Percentiles rank a stretch among this genome's conserved stretches.
Evolutionary conservation across 1,140 invertebrate genomes (phyloP).

Genomic region (Octopus bimaculoides): DNA sequence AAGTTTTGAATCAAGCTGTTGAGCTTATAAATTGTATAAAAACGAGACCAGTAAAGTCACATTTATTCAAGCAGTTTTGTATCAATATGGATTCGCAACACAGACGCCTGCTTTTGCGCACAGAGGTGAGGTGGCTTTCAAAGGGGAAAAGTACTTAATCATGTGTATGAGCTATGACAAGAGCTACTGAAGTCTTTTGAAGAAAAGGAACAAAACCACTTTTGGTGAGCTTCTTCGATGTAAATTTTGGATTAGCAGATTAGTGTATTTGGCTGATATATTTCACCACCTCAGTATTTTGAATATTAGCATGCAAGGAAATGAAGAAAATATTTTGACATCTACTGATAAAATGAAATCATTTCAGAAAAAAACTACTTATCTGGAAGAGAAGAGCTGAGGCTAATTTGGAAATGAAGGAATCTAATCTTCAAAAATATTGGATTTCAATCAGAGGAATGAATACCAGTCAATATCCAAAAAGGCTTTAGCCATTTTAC

Average conservation of each 20-base stretch:
- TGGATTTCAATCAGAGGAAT: conserved; percentile 3
- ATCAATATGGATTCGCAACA: background rate
- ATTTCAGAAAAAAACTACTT: background rate
- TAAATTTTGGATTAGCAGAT: background rate
- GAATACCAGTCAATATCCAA: background rate
- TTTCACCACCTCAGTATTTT: background rate
- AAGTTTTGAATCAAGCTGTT: background rate
- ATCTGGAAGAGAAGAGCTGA: background rate
- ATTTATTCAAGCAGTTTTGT: background rate
- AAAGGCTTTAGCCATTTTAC: background rate
- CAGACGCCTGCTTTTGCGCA: background rate
- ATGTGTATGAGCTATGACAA: background rate
- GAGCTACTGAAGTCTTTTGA: background rate
- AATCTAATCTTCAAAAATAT: background rate
- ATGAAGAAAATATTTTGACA: background rate
- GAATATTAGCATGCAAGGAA: background rate
- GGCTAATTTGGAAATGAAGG: background rate
- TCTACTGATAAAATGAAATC: background rate
- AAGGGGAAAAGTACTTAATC: background rate
- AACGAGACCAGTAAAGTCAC: background rate
- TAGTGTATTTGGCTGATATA: background rate
- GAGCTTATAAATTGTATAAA: background rate
- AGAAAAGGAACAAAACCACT: background rate
- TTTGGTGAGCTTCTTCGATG: background rate
- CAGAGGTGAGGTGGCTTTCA: conserved; percentile 7